Percentiles rank a stretch among this genome's conserved stretches.
Evolutionary conservation across 2,888 invertebrate species (phyloP).

Genomic region (Leucophenga maculata): DNA sequence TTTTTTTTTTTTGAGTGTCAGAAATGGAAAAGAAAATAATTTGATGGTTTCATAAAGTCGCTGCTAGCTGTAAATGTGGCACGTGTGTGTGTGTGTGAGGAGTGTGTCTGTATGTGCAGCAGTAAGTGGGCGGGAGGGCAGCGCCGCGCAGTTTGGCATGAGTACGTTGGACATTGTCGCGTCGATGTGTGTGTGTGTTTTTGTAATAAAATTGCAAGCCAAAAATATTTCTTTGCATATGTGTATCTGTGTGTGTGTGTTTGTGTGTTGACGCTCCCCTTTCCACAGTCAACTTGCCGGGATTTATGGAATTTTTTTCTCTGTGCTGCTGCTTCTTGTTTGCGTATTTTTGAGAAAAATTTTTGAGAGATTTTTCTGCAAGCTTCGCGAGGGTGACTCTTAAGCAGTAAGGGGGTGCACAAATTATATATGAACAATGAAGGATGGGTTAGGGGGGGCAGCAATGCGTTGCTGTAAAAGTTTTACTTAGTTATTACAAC

Average conservation of each 20-base stretch:
- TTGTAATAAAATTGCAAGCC: conserved; percentile 15
- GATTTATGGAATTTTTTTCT: conserved; percentile 59
- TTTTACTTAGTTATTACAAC: background rate
- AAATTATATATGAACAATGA: background rate
- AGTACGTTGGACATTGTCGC: background rate
- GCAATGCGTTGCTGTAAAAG: conserved; percentile 3
- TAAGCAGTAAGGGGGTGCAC: background rate
- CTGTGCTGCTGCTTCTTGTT: conserved; percentile 17
- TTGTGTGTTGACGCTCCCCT: conserved; percentile 6
- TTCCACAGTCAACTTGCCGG: conserved; percentile 28
- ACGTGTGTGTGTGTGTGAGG: background rate
- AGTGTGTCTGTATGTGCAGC: conserved; percentile 8
- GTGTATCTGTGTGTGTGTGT: conserved; percentile 11
- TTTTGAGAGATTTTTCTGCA: conserved; percentile 26
- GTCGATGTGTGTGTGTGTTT: conserved; percentile 8
- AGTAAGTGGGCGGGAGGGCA: conserved; percentile 27
- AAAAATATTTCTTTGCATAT: background rate
- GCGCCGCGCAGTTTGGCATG: conserved; percentile 17
- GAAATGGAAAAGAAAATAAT: conserved; percentile 72
- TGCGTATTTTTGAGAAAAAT: conserved; percentile 31
- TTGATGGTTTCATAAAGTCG: conserved; percentile 71
- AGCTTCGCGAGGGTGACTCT: background rate
- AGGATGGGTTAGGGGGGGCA: background rate
- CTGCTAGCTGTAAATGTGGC: conserved; percentile 39
- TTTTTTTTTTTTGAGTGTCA: conserved; percentile 69